phyloP scores from a whole-genome alignment of 2,113 vertebrate genomes.

The Xyrauchen texanus region DNA sequence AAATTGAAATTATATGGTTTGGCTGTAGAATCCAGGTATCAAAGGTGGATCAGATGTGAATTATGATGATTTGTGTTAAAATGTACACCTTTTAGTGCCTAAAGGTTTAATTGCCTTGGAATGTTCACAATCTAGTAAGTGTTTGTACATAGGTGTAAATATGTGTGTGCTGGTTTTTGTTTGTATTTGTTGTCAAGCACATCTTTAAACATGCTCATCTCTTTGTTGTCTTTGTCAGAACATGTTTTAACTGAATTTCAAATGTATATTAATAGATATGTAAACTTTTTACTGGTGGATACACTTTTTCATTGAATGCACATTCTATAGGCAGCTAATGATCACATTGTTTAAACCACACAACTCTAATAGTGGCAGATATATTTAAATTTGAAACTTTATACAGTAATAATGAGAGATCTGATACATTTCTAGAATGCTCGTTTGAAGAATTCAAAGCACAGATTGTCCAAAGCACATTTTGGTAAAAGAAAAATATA shows the following conservation, averaged over 20 bases:
- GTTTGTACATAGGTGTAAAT: slow-evolving; percentile 70
- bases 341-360: neutral
- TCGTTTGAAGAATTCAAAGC: neutral
- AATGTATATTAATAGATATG: neutral
- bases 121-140: slow-evolving; percentile 69
- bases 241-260: slow-evolving; percentile 22
- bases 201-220: slow-evolving; percentile 12
- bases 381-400: slow-evolving; percentile 2
- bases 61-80: slow-evolving; percentile 59
- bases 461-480: slow-evolving; percentile 4
- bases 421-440: slow-evolving; percentile 11
- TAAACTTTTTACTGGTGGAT: slow-evolving; percentile 13
- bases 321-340: slow-evolving; percentile 33
- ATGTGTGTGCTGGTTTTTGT: slow-evolving; percentile 41
- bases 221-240: slow-evolving; percentile 17
- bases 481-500: neutral
- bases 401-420: neutral
- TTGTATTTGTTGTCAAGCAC: slow-evolving; percentile 49
- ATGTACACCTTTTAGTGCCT: slow-evolving; percentile 75
- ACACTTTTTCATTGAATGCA: slow-evolving; percentile 6
- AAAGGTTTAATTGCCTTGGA: slow-evolving; percentile 69
- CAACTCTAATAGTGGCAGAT: slow-evolving; percentile 1
- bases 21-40: slow-evolving; percentile 37
- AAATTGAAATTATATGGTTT: slow-evolving; percentile 45
- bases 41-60: slow-evolving; percentile 57